A percentile compares a stretch with the other conserved stretches of the same genome.
These are phyloP conservation scores for Musca domestica DNA, from an alignment of 1,140 invertebrate genomes.

Conservation along the genomic window DNA sequence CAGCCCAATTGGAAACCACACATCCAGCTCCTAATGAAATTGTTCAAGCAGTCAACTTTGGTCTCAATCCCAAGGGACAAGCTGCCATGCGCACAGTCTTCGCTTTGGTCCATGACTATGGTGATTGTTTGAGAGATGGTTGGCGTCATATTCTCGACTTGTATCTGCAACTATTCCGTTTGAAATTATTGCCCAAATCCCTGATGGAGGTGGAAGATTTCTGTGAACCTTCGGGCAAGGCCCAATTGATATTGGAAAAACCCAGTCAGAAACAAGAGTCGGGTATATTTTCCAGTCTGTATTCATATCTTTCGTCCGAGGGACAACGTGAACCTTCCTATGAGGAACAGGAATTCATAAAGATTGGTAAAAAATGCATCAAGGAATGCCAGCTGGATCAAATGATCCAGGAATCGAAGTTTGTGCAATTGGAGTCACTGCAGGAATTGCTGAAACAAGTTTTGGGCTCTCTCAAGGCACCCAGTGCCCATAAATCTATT, in stretches of 20 bases:
- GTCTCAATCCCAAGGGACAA: constrained; percentile 77
- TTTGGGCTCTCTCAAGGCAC: constrained; percentile 57
- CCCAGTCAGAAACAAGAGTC: constrained; percentile 61
- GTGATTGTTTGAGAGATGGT: constrained; percentile 86
- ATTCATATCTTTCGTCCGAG: constrained; percentile 76
- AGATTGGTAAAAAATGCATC: constrained; percentile 74
- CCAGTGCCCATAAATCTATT: constrained; percentile 59
- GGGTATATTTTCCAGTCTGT: constrained; percentile 78
- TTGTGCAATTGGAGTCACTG: constrained; percentile 79
- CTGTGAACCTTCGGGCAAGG: constrained; percentile 78
- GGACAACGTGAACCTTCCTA: constrained; percentile 65
- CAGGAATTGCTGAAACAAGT: constrained; percentile 70
- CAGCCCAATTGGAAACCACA: constrained; percentile 50
- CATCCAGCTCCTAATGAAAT: constrained; percentile 44
- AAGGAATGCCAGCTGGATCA: constrained; percentile 83
- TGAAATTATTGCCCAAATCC: constrained; percentile 78
- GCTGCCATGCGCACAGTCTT: constrained; percentile 80
- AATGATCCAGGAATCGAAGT: constrained; percentile 94
- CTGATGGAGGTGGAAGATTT: constrained; percentile 91
- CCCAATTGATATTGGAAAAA: constrained; percentile 75
- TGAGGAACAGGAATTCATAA: constrained; percentile 73
- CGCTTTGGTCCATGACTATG: constrained; percentile 83
- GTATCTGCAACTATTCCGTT: constrained; percentile 80
- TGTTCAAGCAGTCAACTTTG: constrained; percentile 68
- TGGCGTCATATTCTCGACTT: constrained; percentile 96